A percentile compares a stretch with the other conserved stretches of the same genome.
Evolutionary conservation across 2,797 vertebrate genomes (phyloP).

Genomic region (Notoglanidium macrostoma): DNA sequence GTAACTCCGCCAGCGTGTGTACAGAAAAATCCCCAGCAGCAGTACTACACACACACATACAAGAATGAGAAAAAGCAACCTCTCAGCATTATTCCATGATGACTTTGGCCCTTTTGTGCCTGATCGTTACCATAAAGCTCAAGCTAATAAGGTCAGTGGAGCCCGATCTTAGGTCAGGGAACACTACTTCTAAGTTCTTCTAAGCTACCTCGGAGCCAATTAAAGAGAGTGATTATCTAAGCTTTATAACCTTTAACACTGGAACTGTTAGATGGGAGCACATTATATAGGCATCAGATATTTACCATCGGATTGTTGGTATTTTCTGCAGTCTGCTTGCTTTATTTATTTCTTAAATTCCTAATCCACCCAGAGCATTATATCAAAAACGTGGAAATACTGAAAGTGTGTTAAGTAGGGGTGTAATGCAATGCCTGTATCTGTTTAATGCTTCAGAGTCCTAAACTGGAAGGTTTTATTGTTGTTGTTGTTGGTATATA

Average conservation of each 20-base stretch:
- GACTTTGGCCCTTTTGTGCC: neutral
- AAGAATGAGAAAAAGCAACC: neutral
- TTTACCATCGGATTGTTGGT: neutral
- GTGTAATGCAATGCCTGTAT: neutral
- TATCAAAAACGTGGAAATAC: neutral
- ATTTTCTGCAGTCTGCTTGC: neutral
- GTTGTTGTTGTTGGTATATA: neutral
- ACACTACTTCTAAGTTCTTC: constrained; percentile 18
- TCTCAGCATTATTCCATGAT: constrained; percentile 5
- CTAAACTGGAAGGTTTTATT: neutral
- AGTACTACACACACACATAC: constrained; percentile 72
- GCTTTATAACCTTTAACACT: constrained; percentile 24
- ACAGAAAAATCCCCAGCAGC: constrained; percentile 79
- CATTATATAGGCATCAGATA: neutral
- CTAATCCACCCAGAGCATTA: neutral
- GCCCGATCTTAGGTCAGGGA: constrained; percentile 23
- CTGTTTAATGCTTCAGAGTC: neutral
- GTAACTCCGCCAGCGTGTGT: constrained; percentile 79
- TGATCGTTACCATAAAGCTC: constrained; percentile 17
- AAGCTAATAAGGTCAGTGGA: constrained; percentile 23
- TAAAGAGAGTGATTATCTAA: constrained; percentile 29
- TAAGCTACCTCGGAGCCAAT: constrained; percentile 8
- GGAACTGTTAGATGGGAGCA: neutral
- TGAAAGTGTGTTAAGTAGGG: neutral
- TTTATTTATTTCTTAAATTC: neutral